Percentiles rank a stretch among this genome's conserved stretches.
Conservation (phyloP, 1,140 invertebrate species). For the Agrypnia vestita region DNA sequence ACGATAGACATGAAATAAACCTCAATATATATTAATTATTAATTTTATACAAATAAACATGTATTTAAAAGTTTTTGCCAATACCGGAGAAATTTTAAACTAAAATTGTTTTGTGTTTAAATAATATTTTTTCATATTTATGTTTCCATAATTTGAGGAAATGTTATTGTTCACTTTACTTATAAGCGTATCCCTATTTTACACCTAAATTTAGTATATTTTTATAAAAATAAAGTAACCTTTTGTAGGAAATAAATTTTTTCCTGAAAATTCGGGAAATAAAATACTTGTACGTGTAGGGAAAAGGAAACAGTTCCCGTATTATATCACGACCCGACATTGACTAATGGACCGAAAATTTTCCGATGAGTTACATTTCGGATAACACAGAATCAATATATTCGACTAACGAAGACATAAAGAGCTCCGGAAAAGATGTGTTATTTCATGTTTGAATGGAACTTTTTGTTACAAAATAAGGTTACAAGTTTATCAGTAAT, state of each 20-base stretch:
- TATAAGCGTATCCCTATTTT: not conserved
- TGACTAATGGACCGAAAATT: slow-evolving; percentile 49
- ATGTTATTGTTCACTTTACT: not conserved
- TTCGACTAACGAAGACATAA: slow-evolving; percentile 36
- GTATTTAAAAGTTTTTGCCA: too few relatives aligned
- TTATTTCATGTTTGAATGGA: not conserved
- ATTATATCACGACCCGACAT: slow-evolving; percentile 51
- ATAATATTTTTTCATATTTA: too few relatives aligned
- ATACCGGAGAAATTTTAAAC: too few relatives aligned
- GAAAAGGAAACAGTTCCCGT: slow-evolving; percentile 41
- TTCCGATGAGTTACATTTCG: slow-evolving; percentile 52
- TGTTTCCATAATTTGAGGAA: too few relatives aligned
- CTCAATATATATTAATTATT: too few relatives aligned
- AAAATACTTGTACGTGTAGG: slow-evolving; percentile 40
- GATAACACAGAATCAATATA: slow-evolving; percentile 35
- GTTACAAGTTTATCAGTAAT: too few relatives aligned
- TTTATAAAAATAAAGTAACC: slow-evolving; percentile 29
- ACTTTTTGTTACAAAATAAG: not conserved
- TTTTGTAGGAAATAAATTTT: slow-evolving; percentile 28
- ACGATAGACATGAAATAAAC: too few relatives aligned
- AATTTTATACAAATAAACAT: too few relatives aligned
- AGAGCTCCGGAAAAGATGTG: slow-evolving; percentile 5
- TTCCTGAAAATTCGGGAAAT: slow-evolving; percentile 26
- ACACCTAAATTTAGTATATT: slow-evolving; percentile 1
- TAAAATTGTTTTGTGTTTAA: too few relatives aligned